A percentile compares a stretch with the other conserved stretches of the same genome.
These are phyloP conservation scores for Mustela erminea DNA, from an alignment of 2,797 vertebrate genomes.

Conservation along the genomic window DNA sequence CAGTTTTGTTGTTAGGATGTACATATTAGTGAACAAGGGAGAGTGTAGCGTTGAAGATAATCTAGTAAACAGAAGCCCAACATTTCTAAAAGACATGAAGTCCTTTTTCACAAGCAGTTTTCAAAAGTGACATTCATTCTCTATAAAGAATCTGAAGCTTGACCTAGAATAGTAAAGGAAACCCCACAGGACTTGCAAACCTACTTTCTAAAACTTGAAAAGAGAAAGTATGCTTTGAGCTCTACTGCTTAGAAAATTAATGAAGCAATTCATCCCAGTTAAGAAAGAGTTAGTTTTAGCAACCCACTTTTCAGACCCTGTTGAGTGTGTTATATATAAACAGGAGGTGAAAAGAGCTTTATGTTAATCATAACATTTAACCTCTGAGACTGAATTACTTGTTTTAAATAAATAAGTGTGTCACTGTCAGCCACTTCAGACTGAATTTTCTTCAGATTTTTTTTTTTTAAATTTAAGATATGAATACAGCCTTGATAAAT, in stretches of 20 bases:
- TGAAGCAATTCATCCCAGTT: background rate
- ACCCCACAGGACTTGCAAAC: background rate
- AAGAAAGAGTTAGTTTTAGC: background rate
- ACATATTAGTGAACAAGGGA: background rate
- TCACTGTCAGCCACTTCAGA: background rate
- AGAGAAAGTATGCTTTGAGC: background rate
- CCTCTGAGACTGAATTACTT: background rate
- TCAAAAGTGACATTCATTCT: background rate
- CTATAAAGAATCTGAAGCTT: background rate
- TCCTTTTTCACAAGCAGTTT: slow-evolving; percentile 43
- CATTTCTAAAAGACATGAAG: slow-evolving; percentile 17
- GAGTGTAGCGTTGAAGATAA: background rate
- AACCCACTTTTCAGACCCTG: slow-evolving; percentile 4
- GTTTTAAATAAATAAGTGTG: background rate
- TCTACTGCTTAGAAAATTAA: slow-evolving; percentile 63
- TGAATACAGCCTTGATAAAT: slow-evolving; percentile 3
- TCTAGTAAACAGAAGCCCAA: background rate
- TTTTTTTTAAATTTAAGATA: background rate
- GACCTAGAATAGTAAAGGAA: background rate
- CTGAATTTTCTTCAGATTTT: background rate
- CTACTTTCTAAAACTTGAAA: slow-evolving; percentile 16
- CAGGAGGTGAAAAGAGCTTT: background rate
- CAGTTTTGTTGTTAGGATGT: background rate
- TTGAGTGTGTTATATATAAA: slow-evolving; percentile 19
- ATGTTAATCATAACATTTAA: slow-evolving; percentile 21